Conservation (phyloP, 2,113 vertebrate genomes). For the Paedocypris sp. region DNA sequence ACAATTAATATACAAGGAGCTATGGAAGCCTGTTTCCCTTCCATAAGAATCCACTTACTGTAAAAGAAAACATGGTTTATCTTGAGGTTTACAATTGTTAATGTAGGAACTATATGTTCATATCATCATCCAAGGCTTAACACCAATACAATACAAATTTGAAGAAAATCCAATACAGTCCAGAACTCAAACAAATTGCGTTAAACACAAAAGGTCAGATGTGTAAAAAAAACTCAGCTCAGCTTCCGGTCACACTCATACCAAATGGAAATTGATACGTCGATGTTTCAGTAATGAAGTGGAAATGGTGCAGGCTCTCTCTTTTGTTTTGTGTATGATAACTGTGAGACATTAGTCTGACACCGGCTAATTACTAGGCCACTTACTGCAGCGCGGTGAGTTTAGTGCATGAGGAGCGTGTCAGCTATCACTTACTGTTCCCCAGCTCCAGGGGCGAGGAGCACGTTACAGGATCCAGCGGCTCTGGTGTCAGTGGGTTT, state of each 20-base stretch:
- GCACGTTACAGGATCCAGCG: neutral
- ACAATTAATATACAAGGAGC: too few species aligned
- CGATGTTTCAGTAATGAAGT: neutral
- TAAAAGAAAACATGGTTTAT: too few species aligned
- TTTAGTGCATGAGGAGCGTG: neutral
- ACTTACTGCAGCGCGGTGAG: constrained; percentile 6
- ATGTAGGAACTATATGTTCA: too few species aligned
- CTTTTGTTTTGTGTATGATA: constrained; percentile 6
- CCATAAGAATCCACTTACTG: too few species aligned
- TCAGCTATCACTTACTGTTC: constrained; percentile 20
- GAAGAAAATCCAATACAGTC: too few species aligned
- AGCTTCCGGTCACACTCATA: neutral
- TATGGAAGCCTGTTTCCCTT: too few species aligned
- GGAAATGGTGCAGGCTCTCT: neutral
- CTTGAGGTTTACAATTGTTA: too few species aligned
- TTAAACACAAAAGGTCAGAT: neutral
- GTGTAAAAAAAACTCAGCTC: neutral
- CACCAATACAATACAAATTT: too few species aligned
- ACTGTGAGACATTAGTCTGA: neutral
- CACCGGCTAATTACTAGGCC: neutral
- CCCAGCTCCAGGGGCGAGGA: constrained; percentile 9
- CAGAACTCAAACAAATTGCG: neutral
- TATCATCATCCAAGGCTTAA: too few species aligned
- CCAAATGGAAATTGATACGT: neutral
- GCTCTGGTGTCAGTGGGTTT: constrained; percentile 14